phyloP scores from a whole-genome alignment of 2,888 invertebrate species.

The Eumacrocentrus americanus region DNA sequence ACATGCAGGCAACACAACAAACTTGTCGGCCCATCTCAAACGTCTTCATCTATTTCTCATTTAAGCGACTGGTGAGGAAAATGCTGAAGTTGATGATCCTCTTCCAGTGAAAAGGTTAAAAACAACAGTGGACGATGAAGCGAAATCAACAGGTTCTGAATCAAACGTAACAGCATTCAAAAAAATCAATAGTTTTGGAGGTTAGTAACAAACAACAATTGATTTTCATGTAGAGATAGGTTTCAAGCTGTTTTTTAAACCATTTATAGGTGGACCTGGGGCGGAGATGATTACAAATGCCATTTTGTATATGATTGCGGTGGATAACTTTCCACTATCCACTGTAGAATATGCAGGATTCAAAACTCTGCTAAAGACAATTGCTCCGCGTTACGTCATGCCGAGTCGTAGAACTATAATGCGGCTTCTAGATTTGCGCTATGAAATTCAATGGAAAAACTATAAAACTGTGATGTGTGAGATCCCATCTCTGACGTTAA shows the following conservation, averaged over 20 bases:
- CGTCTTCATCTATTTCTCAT: no score
- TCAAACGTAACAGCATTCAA: no score
- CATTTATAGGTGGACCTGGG: slow-evolving; percentile 18
- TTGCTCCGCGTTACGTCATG: neutral
- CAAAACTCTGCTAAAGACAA: neutral
- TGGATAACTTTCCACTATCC: slow-evolving; percentile 29
- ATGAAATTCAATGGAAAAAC: neutral
- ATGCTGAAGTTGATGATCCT: neutral
- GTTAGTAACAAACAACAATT: no score
- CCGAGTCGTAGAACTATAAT: neutral
- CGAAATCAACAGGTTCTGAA: no score
- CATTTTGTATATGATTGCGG: slow-evolving; percentile 36
- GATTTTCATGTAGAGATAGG: no score
- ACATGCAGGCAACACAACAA: neutral
- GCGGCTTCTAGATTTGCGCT: neutral
- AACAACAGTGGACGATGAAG: no score
- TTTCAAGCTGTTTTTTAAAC: neutral
- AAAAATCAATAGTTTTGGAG: no score
- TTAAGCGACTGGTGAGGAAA: neutral
- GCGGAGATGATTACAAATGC: slow-evolving; percentile 32
- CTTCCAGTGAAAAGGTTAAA: no score
- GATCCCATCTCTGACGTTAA: slow-evolving; percentile 31
- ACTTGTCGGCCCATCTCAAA: neutral
- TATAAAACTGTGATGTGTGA: neutral
- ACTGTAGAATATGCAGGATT: neutral